phyloP scores from a whole-genome alignment of 2,888 invertebrate genomes.

The Ectemnius cavifrons region DNA sequence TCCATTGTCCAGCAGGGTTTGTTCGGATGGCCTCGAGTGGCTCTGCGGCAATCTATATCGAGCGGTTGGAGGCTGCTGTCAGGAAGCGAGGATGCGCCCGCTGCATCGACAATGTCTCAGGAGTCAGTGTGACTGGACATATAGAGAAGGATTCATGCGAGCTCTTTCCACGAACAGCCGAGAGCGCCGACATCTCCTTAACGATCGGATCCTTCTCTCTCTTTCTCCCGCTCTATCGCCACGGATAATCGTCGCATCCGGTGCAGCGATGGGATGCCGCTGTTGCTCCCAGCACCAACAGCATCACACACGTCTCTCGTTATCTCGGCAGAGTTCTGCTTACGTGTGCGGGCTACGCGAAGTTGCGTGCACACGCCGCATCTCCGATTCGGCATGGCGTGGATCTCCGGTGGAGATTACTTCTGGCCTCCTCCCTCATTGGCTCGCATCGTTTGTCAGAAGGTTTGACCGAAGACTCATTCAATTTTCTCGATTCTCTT shows the following conservation, averaged over 20 bases:
- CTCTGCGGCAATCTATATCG: slow-evolving; percentile 45
- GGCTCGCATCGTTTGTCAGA: background rate
- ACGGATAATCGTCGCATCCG: slow-evolving; percentile 74
- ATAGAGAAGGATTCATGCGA: slow-evolving; percentile 47
- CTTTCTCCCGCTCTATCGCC: slow-evolving; percentile 63
- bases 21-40: slow-evolving; percentile 12
- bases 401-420: background rate
- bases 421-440: too few species aligned
- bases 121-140: slow-evolving; percentile 39
- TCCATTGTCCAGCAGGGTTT: too few species aligned
- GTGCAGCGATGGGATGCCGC: slow-evolving; percentile 49
- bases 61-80: slow-evolving; percentile 31
- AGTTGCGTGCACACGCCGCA: slow-evolving; percentile 1
- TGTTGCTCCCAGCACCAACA: slow-evolving; percentile 5
- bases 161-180: slow-evolving; percentile 65
- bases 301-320: slow-evolving; percentile 36
- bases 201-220: slow-evolving; percentile 56
- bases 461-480: background rate
- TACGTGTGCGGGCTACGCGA: slow-evolving; percentile 13
- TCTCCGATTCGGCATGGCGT: background rate
- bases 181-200: slow-evolving; percentile 63
- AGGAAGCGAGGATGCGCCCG: slow-evolving; percentile 4
- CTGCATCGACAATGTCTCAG: slow-evolving; percentile 17
- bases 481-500: background rate
- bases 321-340: slow-evolving; percentile 42